Evolutionary conservation across 2,113 vertebrate genomes (phyloP).

Genomic region (Dinomys branickii): DNA sequence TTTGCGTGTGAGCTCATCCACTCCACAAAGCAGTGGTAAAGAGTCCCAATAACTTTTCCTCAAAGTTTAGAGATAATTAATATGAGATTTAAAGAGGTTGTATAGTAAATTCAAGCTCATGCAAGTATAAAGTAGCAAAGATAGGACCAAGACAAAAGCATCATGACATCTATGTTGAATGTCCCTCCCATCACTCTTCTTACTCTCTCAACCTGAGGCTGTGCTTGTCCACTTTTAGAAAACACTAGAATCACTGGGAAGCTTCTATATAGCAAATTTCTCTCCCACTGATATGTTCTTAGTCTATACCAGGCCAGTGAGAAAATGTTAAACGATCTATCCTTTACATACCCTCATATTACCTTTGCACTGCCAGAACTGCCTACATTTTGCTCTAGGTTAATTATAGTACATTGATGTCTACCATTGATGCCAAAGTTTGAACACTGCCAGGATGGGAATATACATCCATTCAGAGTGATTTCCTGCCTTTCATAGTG

Average conservation of each 20-base stretch:
- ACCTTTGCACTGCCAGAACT: background rate
- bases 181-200: background rate
- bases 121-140: background rate
- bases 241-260: background rate
- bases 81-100: background rate
- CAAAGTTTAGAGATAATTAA: background rate
- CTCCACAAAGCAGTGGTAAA: background rate
- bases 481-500: background rate
- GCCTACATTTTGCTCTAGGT: background rate
- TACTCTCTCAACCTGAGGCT: background rate
- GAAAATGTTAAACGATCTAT: background rate
- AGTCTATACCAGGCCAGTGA: background rate
- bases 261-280: background rate
- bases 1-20: background rate
- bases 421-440: background rate
- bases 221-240: background rate
- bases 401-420: background rate
- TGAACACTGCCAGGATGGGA: background rate
- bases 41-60: background rate
- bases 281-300: background rate
- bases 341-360: background rate
- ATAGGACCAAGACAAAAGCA: background rate
- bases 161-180: rapidly evolving
- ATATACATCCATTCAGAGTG: background rate
- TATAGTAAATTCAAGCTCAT: background rate